These are phyloP conservation scores for Parasteatoda tepidariorum DNA, from an alignment of 1,140 invertebrate genomes.

Conservation along the genomic window DNA sequence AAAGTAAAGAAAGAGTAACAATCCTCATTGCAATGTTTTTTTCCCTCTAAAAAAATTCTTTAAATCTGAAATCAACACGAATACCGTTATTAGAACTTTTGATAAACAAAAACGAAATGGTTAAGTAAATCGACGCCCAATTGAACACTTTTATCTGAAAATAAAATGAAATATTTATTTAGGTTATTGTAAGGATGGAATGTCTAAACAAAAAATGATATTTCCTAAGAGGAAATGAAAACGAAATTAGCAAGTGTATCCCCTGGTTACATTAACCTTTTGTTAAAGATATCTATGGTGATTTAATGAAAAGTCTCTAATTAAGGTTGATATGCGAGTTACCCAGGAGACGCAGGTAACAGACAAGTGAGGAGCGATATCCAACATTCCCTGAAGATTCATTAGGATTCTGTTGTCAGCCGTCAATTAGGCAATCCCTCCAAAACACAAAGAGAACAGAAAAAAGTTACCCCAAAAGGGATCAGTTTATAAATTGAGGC, in stretches of 20 bases:
- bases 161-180: too few relatives aligned
- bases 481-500: neutral
- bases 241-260: slow-evolving; percentile 26
- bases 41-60: too few relatives aligned
- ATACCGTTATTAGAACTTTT: too few relatives aligned
- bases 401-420: slow-evolving; percentile 26
- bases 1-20: too few relatives aligned
- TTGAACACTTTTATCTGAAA: too few relatives aligned
- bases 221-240: too few relatives aligned
- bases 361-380: slow-evolving; percentile 49
- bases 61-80: too few relatives aligned
- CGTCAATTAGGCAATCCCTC: slow-evolving; percentile 16
- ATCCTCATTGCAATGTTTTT: too few relatives aligned
- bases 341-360: slow-evolving; percentile 49
- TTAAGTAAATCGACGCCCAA: too few relatives aligned
- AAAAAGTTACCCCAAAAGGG: slow-evolving; percentile 9
- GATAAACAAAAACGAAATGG: too few relatives aligned
- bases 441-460: slow-evolving; percentile 28
- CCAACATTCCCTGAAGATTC: slow-evolving; percentile 35
- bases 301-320: slow-evolving; percentile 31
- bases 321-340: slow-evolving; percentile 23
- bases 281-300: neutral
- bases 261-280: slow-evolving; percentile 18
- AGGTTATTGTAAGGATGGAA: too few relatives aligned
- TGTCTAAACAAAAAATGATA: too few relatives aligned